Evolutionary conservation across 2,888 invertebrate species (phyloP), one percentile per base, ranked within the genome.

Genomic region (Drosophila peninsularis): DNA sequence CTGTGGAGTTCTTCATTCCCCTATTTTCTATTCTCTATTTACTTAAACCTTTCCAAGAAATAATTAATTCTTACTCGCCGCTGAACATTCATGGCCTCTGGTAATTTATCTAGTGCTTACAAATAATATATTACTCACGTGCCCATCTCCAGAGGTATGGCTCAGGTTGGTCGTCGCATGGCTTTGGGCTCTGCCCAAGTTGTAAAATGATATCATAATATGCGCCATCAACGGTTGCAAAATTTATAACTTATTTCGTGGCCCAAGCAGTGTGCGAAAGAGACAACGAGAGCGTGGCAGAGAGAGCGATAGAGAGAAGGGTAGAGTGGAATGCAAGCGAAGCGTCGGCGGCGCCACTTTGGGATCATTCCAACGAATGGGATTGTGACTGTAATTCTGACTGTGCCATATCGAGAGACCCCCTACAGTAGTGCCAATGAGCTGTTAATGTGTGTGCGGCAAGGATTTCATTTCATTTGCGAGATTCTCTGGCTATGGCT

Each of bases 141-240:
- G 5, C 21, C 3, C 81, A 75, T 75, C 85, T 30, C 69, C 66
- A 58, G 37, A 21, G 41, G 36, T 56, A 52, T 55, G 39, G 56
- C 68, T 55, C 80, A 81, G 79, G 79, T 81, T 72, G 75, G 57
- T 47, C 60, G 62, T 62, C 49, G 61, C 62, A 56, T 68, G 75
- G 63, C 65, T 81, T 74, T 78, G 68, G 67, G 69, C 69, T 73
- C 77, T 80, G 79, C 83, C 75, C 84, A 80, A 81, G 90, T 80
- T 91, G 91, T 91, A 91, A 91, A 90, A 91, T 91, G 91, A 91
- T 91, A 91, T 91, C 91, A 91, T 91, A 91, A 91, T 90, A 90
- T 88, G 89, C 90, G 80, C 90, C 91, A 90, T 91, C 91, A 91
- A 91, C 91, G 90, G 91, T 84, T 87, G 80, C 91, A 90, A 89